phyloP scores from a whole-genome alignment of 2,797 vertebrate species.

The Chiloscyllium punctatum region DNA sequence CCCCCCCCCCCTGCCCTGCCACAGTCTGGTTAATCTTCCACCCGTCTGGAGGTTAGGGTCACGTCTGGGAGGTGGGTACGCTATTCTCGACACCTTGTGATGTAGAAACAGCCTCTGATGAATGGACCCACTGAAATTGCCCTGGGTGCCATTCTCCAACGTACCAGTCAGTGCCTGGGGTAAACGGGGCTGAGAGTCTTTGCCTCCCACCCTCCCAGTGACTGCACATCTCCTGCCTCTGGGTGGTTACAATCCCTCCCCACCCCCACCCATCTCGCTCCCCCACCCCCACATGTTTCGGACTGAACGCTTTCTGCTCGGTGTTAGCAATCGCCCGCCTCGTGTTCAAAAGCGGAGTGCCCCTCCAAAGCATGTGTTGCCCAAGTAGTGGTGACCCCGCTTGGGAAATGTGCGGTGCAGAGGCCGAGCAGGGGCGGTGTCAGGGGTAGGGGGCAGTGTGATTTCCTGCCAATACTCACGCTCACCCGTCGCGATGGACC shows the following conservation, averaged over 20 bases:
- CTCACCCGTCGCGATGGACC: too few relatives aligned
- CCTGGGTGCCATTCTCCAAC: neutral
- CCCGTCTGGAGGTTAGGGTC: neutral
- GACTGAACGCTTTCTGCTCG: neutral
- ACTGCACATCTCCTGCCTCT: too few relatives aligned
- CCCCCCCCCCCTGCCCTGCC: too few relatives aligned
- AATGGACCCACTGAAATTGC: neutral
- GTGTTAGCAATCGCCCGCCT: neutral
- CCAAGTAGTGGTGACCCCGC: neutral
- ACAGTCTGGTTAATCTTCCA: too few relatives aligned
- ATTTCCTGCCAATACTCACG: neutral
- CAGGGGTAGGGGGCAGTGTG: neutral
- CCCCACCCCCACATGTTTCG: neutral
- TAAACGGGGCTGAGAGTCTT: neutral
- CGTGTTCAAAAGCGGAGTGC: neutral
- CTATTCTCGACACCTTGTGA: neutral
- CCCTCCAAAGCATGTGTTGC: neutral
- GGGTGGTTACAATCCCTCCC: too few relatives aligned
- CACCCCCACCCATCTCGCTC: too few relatives aligned
- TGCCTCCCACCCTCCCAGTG: too few relatives aligned
- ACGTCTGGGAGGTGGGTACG: neutral
- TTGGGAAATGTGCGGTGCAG: neutral
- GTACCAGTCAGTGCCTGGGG: neutral
- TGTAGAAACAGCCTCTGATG: neutral
- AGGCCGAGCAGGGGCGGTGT: neutral